Conservation (phyloP, 2,797 vertebrate species). For the Gymnodraco acuticeps region DNA sequence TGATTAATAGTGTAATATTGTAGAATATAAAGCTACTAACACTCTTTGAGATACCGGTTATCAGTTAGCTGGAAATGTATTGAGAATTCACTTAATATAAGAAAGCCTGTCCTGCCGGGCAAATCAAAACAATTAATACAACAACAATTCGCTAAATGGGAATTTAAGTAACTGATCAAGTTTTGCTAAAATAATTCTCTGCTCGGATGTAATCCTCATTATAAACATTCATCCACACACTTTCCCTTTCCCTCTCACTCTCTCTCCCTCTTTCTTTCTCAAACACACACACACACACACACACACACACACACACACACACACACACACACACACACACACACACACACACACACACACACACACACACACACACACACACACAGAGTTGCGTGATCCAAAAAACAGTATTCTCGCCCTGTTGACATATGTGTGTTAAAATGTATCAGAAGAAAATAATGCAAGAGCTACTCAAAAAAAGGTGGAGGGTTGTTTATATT, state of each 20-base stretch:
- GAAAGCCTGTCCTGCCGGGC: not conserved
- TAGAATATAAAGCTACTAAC: not conserved
- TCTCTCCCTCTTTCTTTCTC: not conserved
- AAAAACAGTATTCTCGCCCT: not conserved
- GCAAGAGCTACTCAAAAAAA: not conserved
- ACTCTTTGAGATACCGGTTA: not conserved
- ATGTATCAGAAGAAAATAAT: not conserved
- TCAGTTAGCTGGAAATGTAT: not conserved
- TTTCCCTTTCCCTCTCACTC: no score
- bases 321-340: not conserved
- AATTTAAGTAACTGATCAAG: not conserved
- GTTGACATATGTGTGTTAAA: not conserved
- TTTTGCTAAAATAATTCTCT: not conserved
- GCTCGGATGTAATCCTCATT: not conserved
- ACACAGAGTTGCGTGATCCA: not conserved
- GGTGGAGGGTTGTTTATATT: not conserved
- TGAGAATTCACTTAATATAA: not conserved
- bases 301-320: not conserved
- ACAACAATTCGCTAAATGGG: not conserved
- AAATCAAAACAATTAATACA: not conserved
- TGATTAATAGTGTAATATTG: not conserved
- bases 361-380: slow-evolving; percentile 1
- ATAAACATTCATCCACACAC: not conserved
- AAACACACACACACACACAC: not conserved
- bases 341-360: not conserved